Evolutionary conservation across 1,140 invertebrate genomes (phyloP).

Genomic region (Melitaea cinxia): DNA sequence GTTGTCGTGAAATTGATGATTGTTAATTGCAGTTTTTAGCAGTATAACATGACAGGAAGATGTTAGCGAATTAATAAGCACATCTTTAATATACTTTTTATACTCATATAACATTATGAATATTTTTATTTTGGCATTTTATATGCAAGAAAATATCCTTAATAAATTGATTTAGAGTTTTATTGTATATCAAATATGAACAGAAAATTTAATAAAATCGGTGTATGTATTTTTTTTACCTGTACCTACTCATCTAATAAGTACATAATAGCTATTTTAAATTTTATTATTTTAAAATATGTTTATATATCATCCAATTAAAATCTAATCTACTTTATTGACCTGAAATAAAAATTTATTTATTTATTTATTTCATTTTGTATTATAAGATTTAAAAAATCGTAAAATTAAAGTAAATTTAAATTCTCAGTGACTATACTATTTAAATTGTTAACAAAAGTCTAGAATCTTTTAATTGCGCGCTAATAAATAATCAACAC

Average conservation of each 20-base stretch:
- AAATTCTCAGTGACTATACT: neutral
- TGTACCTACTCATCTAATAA: no score
- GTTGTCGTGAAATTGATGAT: constrained; percentile 64
- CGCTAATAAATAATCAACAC: constrained; percentile 6
- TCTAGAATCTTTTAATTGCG: constrained; percentile 10
- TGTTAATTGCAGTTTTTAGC: constrained; percentile 47
- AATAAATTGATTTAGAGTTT: neutral
- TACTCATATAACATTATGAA: no score
- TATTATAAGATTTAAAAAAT: no score
- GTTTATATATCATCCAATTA: no score
- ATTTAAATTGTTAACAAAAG: neutral
- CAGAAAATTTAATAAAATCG: neutral
- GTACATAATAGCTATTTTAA: no score
- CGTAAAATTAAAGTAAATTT: neutral
- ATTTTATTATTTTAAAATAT: no score
- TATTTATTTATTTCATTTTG: no score
- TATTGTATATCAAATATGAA: neutral
- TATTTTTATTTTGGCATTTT: constrained; percentile 2
- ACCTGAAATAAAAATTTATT: no score
- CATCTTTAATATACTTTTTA: constrained; percentile 28
- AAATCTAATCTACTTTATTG: no score
- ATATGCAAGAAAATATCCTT: neutral
- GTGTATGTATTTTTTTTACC: no score
- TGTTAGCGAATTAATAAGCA: constrained; percentile 33
- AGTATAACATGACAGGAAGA: constrained; percentile 36